Percentiles rank a stretch among this genome's conserved stretches.
Conservation (phyloP, 2,113 vertebrate species). For the Lichenostomus cassidix region DNA sequence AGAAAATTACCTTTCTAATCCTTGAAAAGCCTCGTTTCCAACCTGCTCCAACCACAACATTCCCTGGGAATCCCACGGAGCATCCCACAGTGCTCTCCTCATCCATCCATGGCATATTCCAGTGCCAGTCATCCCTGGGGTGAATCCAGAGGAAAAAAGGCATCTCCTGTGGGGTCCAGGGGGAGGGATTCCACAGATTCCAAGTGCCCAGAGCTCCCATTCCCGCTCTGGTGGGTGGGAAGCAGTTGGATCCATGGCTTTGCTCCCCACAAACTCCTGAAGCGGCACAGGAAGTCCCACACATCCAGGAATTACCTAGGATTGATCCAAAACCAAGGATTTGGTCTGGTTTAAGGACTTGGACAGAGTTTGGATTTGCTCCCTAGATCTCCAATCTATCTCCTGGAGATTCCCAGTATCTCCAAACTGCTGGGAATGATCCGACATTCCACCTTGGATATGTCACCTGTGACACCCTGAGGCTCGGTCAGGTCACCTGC, state of each 20-base stretch:
- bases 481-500: not conserved
- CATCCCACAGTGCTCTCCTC: not conserved
- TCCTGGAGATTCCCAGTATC: no score
- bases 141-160: not conserved
- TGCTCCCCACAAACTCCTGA: not conserved
- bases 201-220: not conserved
- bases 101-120: not conserved
- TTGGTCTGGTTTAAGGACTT: not conserved
- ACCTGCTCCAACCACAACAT: not conserved
- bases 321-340: not conserved
- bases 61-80: not conserved
- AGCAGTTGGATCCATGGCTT: not conserved
- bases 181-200: not conserved
- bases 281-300: not conserved
- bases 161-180: not conserved
- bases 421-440: not conserved
- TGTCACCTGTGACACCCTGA: no score
- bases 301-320: not conserved
- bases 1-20: not conserved
- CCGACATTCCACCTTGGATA: not conserved
- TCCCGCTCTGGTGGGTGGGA: not conserved
- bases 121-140: not conserved
- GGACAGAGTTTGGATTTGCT: not conserved
- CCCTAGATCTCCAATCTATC: no score
- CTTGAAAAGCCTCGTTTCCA: not conserved